These are phyloP conservation scores for Drosophila nikananu DNA, from an alignment of 1,140 invertebrate species.

Conservation along the genomic window DNA sequence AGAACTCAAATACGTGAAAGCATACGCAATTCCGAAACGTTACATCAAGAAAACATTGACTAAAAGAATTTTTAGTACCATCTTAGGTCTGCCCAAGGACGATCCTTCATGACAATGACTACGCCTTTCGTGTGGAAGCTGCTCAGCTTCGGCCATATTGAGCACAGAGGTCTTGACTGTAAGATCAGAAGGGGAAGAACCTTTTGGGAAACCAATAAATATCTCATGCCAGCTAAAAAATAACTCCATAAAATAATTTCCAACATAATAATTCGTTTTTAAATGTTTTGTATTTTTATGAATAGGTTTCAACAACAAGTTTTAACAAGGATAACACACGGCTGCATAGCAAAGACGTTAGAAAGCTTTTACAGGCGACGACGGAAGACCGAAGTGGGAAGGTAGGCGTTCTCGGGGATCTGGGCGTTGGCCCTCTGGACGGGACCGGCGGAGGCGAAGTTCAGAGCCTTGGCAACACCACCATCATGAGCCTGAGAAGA, in stretches of 20 bases:
- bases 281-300: constrained; percentile 18
- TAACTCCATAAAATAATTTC: background rate
- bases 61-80: background rate
- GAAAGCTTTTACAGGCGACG: constrained; percentile 60
- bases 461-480: constrained; percentile 59
- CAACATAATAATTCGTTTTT: constrained; percentile 4
- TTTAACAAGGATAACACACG: constrained; percentile 25
- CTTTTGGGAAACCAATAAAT: too few species aligned
- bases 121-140: rapidly evolving
- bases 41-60: background rate
- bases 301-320: constrained; percentile 48
- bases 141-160: background rate
- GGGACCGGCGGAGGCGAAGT: constrained; percentile 71
- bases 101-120: background rate
- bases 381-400: constrained; percentile 78
- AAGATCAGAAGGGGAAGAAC: too few species aligned
- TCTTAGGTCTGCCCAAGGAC: background rate
- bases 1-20: too few species aligned
- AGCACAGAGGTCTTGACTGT: background rate
- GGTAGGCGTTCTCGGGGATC: constrained; percentile 66
- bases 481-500: constrained; percentile 51
- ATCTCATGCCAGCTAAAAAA: background rate
- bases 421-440: constrained; percentile 49
- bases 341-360: constrained; percentile 23
- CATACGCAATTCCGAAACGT: background rate